Conservation (phyloP, 2,888 invertebrate species). For the Synergus itoensis region DNA sequence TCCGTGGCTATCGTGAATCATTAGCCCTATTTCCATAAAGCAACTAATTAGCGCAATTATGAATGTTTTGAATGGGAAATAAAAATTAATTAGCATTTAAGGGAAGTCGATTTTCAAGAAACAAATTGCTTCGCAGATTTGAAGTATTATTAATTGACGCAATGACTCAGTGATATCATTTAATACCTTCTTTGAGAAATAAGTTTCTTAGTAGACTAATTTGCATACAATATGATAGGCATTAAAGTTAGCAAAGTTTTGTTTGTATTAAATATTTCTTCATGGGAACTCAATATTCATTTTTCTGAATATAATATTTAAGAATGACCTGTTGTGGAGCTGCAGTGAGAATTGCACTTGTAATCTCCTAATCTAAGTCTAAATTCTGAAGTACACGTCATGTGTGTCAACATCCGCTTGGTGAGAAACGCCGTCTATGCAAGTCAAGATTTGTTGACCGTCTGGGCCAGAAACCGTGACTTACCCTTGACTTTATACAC, state of each 20-base stretch:
- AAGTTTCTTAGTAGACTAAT: neutral
- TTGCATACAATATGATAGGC: constrained; percentile 20
- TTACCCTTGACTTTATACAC: constrained; percentile 21
- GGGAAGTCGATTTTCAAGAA: neutral
- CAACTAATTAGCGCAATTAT: neutral
- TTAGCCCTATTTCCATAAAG: neutral
- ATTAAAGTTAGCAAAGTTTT: neutral
- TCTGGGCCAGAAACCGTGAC: constrained; percentile 30
- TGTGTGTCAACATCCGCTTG: constrained; percentile 34
- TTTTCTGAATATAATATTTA: neutral
- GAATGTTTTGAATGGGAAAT: neutral
- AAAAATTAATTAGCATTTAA: neutral
- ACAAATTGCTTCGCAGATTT: neutral
- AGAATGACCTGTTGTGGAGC: neutral
- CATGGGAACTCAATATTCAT: neutral
- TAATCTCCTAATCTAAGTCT: constrained; percentile 21
- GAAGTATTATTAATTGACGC: neutral
- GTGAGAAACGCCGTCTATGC: constrained; percentile 27
- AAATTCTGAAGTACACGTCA: constrained; percentile 28
- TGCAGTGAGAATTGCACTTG: constrained; percentile 12
- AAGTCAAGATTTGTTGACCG: constrained; percentile 30
- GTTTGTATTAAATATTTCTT: neutral
- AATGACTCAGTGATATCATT: neutral
- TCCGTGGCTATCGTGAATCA: neutral
- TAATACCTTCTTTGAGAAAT: neutral